Evolutionary conservation across 1,140 invertebrate species (phyloP), one percentile per base, ranked within the genome.

Genomic region (Melanaphis sacchari): DNA sequence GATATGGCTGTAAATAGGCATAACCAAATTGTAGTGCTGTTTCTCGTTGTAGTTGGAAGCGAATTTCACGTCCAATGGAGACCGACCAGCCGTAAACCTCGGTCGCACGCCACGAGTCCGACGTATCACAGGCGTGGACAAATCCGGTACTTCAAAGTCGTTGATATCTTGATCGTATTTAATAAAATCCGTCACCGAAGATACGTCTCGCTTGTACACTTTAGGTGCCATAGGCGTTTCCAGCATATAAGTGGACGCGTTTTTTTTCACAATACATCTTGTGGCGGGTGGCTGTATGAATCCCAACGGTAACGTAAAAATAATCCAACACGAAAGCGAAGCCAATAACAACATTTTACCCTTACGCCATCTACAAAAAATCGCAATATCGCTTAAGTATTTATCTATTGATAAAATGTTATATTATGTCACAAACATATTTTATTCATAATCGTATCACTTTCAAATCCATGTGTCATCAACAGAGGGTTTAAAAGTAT

Each of bases 301-400:
- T 46, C 98, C 98, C 94, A 99, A 95, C 0, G 99, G 98, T 89
- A 99, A 96, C 18, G 99, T 99, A 95, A 99, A 99, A 26, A 99
- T 96, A 49, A 99, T 98, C 98, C 99, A 99, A 93, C 98, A 98
- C 9, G 97, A 96, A 26, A 99, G 95, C 0, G 99, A 99, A 66
- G 97, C 97, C n/a, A 99, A 95, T 66, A 99, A 95, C 91, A 99
- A 96, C 81, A 97, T 95, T 95, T 99, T 98, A 22, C 98, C 98
- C 94, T 98, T 98, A 93, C 97, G 97, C 96, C 97, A 98, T 94
- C 98, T 97, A 94, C 41, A 89, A 94, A 88, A 94, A 82, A n/a
- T 6, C 31, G 26, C 18, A 31, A 43, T n/a, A n/a, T 66, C 59
- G 59, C 18, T n/a, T 31, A 59, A 11, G 9, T 31, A 26, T 5